Evolutionary conservation across 64 coral and sea anemone genomes (phyloP).

Genomic region (Stylophora pistillata): DNA sequence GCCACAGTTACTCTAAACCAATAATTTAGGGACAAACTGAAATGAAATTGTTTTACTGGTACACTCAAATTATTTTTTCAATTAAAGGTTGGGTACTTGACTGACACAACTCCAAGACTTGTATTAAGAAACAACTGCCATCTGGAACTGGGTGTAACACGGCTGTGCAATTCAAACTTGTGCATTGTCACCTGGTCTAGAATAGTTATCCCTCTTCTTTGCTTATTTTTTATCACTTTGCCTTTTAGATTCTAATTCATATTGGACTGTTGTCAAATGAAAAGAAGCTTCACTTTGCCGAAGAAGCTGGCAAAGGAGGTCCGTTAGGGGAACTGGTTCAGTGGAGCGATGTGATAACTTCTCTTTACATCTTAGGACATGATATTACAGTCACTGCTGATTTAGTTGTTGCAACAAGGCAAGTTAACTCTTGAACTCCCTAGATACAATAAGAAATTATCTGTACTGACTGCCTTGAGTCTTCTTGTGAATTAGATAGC

Average conservation of each 20-base stretch:
- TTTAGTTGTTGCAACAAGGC: conserved; percentile 48
- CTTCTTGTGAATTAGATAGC: too few relatives aligned
- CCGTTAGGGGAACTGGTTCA: conserved; percentile 95
- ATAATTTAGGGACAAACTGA: too few relatives aligned
- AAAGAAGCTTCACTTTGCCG: conserved; percentile 76
- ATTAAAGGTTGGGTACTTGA: too few relatives aligned
- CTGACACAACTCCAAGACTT: too few relatives aligned
- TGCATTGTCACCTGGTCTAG: not conserved
- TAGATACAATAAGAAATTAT: too few relatives aligned
- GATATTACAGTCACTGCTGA: conserved; percentile 85
- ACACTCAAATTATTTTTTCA: too few relatives aligned
- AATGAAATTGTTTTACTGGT: too few relatives aligned
- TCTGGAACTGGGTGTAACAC: too few relatives aligned
- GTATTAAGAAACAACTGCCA: too few relatives aligned
- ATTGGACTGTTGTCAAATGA: conserved; percentile 89
- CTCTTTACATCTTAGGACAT: conserved; percentile 89
- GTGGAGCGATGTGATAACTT: conserved; percentile 91
- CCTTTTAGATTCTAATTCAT: conserved; percentile 88
- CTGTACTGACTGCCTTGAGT: too few relatives aligned
- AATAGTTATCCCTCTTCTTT: not conserved
- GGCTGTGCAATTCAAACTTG: too few relatives aligned
- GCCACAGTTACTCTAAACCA: too few relatives aligned
- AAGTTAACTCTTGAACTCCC: not conserved
- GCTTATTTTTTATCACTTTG: not conserved
- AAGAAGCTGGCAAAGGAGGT: conserved; percentile 76